phyloP scores from a whole-genome alignment of 2,797 vertebrate genomes.

The Rousettus madagascariensis region DNA sequence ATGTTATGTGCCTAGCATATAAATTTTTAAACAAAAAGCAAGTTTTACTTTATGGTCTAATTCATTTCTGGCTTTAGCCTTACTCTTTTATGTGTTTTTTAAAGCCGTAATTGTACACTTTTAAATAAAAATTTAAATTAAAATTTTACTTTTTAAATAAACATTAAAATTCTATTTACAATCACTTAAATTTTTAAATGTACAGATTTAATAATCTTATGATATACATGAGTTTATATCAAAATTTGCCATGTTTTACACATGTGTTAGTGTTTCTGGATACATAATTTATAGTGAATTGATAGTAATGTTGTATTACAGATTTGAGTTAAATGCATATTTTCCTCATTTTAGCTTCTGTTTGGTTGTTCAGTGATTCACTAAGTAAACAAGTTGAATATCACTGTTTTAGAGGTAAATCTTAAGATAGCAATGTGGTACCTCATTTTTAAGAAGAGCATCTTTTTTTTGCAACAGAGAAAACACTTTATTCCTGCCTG shows the following conservation, averaged over 20 bases:
- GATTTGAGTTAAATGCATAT: neutral
- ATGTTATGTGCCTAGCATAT: neutral
- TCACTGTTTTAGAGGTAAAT: neutral
- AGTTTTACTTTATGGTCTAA: neutral
- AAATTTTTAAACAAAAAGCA: conserved; percentile 17
- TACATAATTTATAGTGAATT: conserved; percentile 7
- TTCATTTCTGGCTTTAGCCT: neutral
- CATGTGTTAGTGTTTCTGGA: conserved; percentile 15
- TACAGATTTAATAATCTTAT: conserved; percentile 33
- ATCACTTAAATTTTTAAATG: conserved; percentile 37
- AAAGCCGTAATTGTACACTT: neutral
- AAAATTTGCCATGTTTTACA: conserved; percentile 25
- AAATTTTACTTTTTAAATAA: conserved; percentile 58
- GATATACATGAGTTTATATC: neutral
- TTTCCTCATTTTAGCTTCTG: conserved; percentile 45
- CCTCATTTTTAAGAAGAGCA: conserved; percentile 8
- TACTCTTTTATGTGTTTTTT: conserved; percentile 12
- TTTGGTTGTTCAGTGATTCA: neutral
- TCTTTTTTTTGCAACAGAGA: too few species aligned
- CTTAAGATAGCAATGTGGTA: conserved; percentile 31
- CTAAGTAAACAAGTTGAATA: conserved; percentile 28
- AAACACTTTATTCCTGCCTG: neutral
- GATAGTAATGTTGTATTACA: conserved; percentile 1
- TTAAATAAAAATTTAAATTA: conserved; percentile 19
- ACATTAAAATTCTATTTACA: conserved; percentile 38